Conservation (phyloP, 2,888 invertebrate genomes). For the Lasioglossum zephyrum region DNA sequence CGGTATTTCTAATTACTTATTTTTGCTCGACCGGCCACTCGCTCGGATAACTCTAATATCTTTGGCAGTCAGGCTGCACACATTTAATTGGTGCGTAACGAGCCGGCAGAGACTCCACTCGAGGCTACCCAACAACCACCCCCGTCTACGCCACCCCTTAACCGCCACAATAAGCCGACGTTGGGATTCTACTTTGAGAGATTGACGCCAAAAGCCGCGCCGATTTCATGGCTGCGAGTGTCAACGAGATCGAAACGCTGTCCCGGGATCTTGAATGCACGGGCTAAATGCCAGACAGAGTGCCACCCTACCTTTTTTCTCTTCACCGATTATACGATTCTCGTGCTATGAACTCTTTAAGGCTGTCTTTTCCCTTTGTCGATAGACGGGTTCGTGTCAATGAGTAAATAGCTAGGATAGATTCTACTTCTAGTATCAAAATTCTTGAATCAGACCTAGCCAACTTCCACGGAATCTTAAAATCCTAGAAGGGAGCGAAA, state of each 20-base stretch:
- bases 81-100: constrained; percentile 81
- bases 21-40: constrained; percentile 77
- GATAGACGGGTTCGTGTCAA: neutral
- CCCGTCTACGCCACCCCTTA: constrained; percentile 23
- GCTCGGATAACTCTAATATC: constrained; percentile 81
- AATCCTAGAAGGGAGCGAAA: neutral
- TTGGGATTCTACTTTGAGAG: constrained; percentile 47
- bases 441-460: neutral
- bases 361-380: neutral
- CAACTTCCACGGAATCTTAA: neutral
- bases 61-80: constrained; percentile 80
- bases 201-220: constrained; percentile 27
- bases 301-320: neutral
- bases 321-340: neutral
- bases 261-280: constrained; percentile 7
- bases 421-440: neutral
- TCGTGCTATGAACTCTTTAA: neutral
- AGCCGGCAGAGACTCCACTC: constrained; percentile 60
- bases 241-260: neutral
- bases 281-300: neutral
- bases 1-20: constrained; percentile 84
- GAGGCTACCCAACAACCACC: constrained; percentile 3
- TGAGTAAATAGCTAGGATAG: neutral
- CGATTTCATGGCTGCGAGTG: constrained; percentile 9
- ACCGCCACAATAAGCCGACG: constrained; percentile 27